These are phyloP conservation scores for Diprion similis DNA, from an alignment of 1,140 invertebrate genomes.

Conservation along the genomic window DNA sequence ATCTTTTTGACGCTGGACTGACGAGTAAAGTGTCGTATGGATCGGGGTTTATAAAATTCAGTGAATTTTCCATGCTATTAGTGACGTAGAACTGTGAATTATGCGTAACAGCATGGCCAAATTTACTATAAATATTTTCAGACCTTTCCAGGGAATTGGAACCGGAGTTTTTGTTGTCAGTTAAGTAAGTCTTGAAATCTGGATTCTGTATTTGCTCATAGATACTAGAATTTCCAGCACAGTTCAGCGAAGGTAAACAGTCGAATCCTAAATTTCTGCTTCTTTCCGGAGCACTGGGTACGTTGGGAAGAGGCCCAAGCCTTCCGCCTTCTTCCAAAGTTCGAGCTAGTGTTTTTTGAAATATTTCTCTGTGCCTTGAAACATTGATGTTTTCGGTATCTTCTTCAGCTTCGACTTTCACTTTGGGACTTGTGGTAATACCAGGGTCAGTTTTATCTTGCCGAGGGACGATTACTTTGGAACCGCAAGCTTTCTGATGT, in stretches of 20 bases:
- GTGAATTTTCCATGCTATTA: conserved; percentile 10
- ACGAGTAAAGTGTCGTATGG: conserved; percentile 15
- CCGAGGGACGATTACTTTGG: conserved; percentile 26
- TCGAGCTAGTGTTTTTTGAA: conserved; percentile 21
- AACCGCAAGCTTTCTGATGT: conserved; percentile 51
- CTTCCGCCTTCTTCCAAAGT: conserved; percentile 26
- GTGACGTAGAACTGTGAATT: conserved; percentile 22
- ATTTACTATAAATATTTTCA: conserved; percentile 20
- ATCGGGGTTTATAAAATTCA: conserved; percentile 16
- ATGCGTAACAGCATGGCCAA: conserved; percentile 17
- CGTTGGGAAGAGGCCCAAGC: conserved; percentile 3
- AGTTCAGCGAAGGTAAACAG: conserved; percentile 65
- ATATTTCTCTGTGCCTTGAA: conserved; percentile 14
- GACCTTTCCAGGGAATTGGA: conserved; percentile 10
- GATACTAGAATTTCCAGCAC: conserved; percentile 44
- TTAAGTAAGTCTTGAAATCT: conserved; percentile 29
- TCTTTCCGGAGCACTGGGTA: conserved; percentile 2
- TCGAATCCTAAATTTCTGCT: conserved; percentile 38
- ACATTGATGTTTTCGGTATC: conserved; percentile 1
- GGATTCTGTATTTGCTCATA: conserved; percentile 27
- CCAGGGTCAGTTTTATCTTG: conserved; percentile 23
- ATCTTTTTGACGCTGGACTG: conserved; percentile 27
- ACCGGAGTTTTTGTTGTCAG: conserved; percentile 4
- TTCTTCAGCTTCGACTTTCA: conserved; percentile 30
- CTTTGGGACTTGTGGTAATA: conserved; percentile 31